Conservation (phyloP, 2,113 vertebrate species). For the Notothenia coriiceps region DNA sequence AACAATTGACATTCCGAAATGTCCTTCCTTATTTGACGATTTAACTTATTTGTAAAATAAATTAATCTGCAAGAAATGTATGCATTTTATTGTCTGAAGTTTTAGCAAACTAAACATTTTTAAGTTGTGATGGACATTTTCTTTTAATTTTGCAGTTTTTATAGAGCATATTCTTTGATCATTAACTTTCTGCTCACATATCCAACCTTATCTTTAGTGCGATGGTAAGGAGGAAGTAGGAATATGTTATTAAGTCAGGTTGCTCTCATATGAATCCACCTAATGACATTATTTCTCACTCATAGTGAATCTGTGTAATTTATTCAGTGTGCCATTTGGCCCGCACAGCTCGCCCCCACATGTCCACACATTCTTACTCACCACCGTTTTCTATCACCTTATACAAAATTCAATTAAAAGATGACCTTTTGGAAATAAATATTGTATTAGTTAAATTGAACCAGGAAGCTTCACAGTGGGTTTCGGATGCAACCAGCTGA, state of each 20-base stretch:
- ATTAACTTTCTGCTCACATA: background rate
- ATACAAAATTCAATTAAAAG: background rate
- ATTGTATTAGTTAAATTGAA: slow-evolving; percentile 16
- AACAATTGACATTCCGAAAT: no score
- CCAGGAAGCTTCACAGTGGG: background rate
- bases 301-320: slow-evolving; percentile 4
- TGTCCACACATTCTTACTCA: slow-evolving; percentile 11
- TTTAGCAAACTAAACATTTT: no score
- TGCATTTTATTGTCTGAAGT: no score
- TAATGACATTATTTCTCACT: background rate
- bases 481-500: slow-evolving; percentile 1
- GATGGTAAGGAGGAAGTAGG: background rate
- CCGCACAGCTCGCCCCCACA: background rate
- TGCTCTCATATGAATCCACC: slow-evolving; percentile 6
- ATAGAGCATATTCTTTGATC: background rate
- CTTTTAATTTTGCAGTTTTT: background rate
- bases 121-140: background rate
- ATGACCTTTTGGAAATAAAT: background rate
- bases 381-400: slow-evolving; percentile 2
- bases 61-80: background rate
- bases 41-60: background rate
- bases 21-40: background rate
- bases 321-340: slow-evolving; percentile 13
- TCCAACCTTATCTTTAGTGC: background rate
- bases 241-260: slow-evolving; percentile 2